Evolutionary conservation across 2,888 invertebrate genomes (phyloP), one percentile per base, ranked within the genome.

Genomic region (Laothoe populi): DNA sequence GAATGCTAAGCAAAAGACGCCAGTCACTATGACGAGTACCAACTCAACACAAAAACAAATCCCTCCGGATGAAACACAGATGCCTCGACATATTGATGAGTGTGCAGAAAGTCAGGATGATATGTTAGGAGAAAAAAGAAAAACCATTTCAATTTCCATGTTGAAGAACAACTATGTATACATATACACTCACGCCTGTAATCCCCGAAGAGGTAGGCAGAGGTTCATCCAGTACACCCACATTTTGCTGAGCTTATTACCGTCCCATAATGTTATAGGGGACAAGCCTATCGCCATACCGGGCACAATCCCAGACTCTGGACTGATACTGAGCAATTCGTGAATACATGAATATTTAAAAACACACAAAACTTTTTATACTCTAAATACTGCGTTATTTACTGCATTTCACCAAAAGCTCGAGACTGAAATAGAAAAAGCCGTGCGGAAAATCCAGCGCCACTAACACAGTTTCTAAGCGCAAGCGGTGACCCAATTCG

Each of bases 391-490:
- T 0, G 10, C 16, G 16, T 8, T 19, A 44, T 19, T 44, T 10
- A 44, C 16, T 44, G 19, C 19, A 44, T 38, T 38, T 38, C 44
- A 19, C 19, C 19, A 44, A 44, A 19, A 19, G 8, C 53, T 53
- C 53, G 31, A 7, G 48, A 44, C 31, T 19, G 35, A 11, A 31
- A 53, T 35, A 19, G 31, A 53, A 49, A 53, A 53, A 53, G n/a
- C 8, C n/a, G 26, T 53, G 53, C 53, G 35, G 31, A 53, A 53
- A 53, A 53, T 53, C 53, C 26, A 48, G 11, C 49, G 24, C 11
- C 49, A 53, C 53, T 19, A 53, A 19, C 53, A 53, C 53, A 53
- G 19, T 53, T 53, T 53, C 53, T 53, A 53, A 53, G 53, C 53
- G 53, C 31, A 16, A 10, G 53, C 53, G 53, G 53, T 53, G 53